phyloP scores from a whole-genome alignment of 2,113 vertebrate genomes.

The Oncorhynchus gorbuscha region DNA sequence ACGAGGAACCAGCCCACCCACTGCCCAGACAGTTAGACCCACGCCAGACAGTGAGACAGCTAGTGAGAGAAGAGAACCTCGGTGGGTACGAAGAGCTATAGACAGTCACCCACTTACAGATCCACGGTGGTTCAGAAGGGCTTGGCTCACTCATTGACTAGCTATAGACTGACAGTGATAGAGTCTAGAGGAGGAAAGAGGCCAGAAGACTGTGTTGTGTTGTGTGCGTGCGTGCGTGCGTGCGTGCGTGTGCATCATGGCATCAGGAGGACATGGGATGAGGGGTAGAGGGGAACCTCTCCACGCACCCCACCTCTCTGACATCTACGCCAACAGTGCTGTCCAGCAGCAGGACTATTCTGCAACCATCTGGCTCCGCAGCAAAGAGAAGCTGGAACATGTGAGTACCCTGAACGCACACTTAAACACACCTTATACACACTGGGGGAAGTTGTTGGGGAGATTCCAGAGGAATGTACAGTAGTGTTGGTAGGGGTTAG shows the following conservation, averaged over 20 bases:
- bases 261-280: slow-evolving; percentile 56
- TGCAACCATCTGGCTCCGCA: slow-evolving; percentile 87
- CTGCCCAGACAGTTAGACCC: slow-evolving; percentile 34
- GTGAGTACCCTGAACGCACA: slow-evolving; percentile 73
- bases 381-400: slow-evolving; percentile 87
- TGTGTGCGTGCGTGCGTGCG: background rate
- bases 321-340: slow-evolving; percentile 77
- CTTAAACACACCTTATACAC: background rate
- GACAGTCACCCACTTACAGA: background rate
- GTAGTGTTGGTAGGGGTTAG: background rate
- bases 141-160: too few relatives aligned
- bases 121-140: too few relatives aligned
- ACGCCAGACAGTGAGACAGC: slow-evolving; percentile 20
- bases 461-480: background rate
- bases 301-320: slow-evolving; percentile 12
- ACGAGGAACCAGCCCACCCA: slow-evolving; percentile 20
- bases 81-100: background rate
- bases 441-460: slow-evolving; percentile 10
- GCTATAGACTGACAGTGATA: background rate
- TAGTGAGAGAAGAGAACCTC: slow-evolving; percentile 26
- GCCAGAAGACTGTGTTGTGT: background rate
- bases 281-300: slow-evolving; percentile 48
- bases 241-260: background rate
- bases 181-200: background rate
- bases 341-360: slow-evolving; percentile 91